Evolutionary conservation across 2,113 vertebrate genomes (phyloP).

Genomic region (Paramisgurnus dabryanus): DNA sequence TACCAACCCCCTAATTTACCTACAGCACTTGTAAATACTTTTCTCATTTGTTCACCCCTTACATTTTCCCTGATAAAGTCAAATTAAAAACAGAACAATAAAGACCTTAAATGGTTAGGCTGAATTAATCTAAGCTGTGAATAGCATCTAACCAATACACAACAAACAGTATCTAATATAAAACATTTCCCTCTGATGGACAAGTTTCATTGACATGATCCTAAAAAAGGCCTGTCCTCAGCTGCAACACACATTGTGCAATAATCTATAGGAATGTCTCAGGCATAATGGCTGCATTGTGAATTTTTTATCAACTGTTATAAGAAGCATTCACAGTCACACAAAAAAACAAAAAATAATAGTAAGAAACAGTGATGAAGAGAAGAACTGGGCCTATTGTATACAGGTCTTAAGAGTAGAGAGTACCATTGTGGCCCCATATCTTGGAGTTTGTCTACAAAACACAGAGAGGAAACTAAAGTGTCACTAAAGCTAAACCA

Average conservation of each 20-base stretch:
- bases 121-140: background rate
- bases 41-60: background rate
- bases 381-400: conserved; percentile 38
- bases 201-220: background rate
- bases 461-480: background rate
- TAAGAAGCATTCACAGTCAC: conserved; percentile 38
- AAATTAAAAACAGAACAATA: background rate
- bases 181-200: conserved; percentile 12
- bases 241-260: conserved; percentile 20
- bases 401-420: conserved; percentile 30
- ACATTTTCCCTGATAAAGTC: background rate
- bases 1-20: conserved; percentile 11
- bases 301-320: conserved; percentile 47
- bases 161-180: background rate
- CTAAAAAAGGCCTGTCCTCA: conserved; percentile 6
- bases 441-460: conserved; percentile 42
- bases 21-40: conserved; percentile 22
- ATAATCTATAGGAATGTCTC: conserved; percentile 34
- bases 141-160: background rate
- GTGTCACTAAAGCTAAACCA: background rate
- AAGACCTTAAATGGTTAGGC: too few species aligned
- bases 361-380: conserved; percentile 48
- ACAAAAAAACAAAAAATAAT: conserved; percentile 40
- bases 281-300: conserved; percentile 35
- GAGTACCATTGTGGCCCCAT: conserved; percentile 36